Evolutionary conservation across 1,140 invertebrate species (phyloP).

Genomic region (Octopus bimaculoides): DNA sequence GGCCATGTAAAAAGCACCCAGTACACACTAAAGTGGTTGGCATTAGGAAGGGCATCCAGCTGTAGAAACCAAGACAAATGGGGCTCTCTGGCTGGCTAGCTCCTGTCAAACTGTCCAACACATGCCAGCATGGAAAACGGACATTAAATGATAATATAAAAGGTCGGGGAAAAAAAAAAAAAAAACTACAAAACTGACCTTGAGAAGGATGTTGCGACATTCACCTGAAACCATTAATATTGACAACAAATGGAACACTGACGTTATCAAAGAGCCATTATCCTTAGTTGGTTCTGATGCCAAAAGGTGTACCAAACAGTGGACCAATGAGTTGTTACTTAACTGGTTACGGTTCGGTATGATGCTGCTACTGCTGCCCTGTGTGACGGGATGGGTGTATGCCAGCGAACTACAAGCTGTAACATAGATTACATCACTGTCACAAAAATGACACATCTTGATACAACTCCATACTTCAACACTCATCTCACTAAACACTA

Average conservation of each 20-base stretch:
- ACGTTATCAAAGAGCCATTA: conserved; percentile 18
- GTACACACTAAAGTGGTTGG: no score
- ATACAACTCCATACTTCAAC: no score
- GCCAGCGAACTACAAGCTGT: conserved; percentile 47
- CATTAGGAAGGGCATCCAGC: no score
- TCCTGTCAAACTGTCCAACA: no score
- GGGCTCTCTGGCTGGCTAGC: no score
- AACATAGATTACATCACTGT: conserved; percentile 6
- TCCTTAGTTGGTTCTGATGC: conserved; percentile 36
- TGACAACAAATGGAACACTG: conserved; percentile 39
- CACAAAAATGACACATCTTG: no score
- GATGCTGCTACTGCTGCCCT: not conserved
- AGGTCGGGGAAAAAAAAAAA: not conserved
- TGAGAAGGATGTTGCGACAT: conserved; percentile 52
- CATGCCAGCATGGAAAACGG: no score
- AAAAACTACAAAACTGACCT: conserved; percentile 32
- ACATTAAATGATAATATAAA: no score
- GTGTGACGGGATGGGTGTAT: conserved; percentile 25
- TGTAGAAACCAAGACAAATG: no score
- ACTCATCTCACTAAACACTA: no score
- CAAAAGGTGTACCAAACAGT: conserved; percentile 41
- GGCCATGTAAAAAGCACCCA: no score
- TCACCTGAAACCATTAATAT: conserved; percentile 45
- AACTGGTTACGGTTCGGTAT: conserved; percentile 23
- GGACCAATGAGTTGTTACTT: conserved; percentile 44